phyloP scores from a whole-genome alignment of 1,140 invertebrate species.

The Drosophila equinoxialis region DNA sequence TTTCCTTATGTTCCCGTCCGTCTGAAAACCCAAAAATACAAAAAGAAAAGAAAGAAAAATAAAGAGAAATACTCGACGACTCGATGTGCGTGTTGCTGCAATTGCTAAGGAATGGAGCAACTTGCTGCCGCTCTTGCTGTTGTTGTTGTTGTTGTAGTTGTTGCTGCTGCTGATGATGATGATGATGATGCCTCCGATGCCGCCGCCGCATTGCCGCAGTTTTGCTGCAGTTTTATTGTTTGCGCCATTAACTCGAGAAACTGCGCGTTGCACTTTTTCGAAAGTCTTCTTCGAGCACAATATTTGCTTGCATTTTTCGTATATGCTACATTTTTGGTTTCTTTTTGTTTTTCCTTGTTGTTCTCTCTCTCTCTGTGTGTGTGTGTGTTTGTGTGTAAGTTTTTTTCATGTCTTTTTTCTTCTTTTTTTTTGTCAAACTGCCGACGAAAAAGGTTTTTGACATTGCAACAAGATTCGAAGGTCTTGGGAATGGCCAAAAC shows the following conservation, averaged over 20 bases:
- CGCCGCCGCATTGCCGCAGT: slow-evolving; percentile 28
- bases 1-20: slow-evolving; percentile 42
- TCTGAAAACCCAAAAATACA: slow-evolving; percentile 11
- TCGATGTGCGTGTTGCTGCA: slow-evolving; percentile 17
- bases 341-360: slow-evolving; percentile 19
- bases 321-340: slow-evolving; percentile 57
- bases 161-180: slow-evolving; percentile 26
- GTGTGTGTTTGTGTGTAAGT: no score
- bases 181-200: background rate
- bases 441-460: slow-evolving; percentile 56
- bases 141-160: background rate
- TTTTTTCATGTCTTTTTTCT: slow-evolving; percentile 1
- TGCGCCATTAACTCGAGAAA: slow-evolving; percentile 56
- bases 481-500: slow-evolving; percentile 43
- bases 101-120: slow-evolving; percentile 11
- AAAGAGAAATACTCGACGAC: slow-evolving; percentile 7
- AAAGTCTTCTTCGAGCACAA: slow-evolving; percentile 47
- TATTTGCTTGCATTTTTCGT: slow-evolving; percentile 54
- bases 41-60: slow-evolving; percentile 2
- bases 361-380: background rate
- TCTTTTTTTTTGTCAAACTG: slow-evolving; percentile 47
- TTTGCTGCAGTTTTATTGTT: slow-evolving; percentile 54
- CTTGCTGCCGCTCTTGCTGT: slow-evolving; percentile 16
- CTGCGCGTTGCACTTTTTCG: slow-evolving; percentile 51
- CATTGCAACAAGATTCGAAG: slow-evolving; percentile 53